Percentiles rank a stretch among this genome's conserved stretches.
Evolutionary conservation across 2,888 invertebrate species (phyloP).

Genomic region (Marasmarcha lunaedactyla): DNA sequence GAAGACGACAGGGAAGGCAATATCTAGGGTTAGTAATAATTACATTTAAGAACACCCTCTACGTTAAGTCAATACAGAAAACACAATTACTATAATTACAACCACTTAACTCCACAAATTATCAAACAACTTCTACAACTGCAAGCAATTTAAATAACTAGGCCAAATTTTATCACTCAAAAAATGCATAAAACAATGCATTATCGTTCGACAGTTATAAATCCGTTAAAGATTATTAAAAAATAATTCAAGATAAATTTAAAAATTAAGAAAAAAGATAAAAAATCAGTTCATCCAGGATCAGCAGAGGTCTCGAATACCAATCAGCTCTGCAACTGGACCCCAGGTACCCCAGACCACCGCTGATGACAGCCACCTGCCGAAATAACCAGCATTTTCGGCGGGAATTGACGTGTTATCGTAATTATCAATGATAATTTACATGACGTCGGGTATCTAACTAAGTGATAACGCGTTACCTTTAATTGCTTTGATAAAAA

Average conservation of each 20-base stretch:
- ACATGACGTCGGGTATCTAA: constrained; percentile 17
- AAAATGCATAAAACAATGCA: constrained; percentile 3
- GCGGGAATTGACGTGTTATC: constrained; percentile 37
- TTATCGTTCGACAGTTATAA: no score
- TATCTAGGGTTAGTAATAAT: no score
- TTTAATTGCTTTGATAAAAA: constrained; percentile 1
- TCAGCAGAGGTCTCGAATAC: constrained; percentile 73
- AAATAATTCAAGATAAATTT: constrained; percentile 48
- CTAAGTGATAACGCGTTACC: constrained; percentile 10
- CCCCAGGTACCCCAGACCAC: constrained; percentile 64
- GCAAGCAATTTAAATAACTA: no score
- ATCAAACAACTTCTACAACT: no score
- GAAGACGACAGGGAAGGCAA: no score
- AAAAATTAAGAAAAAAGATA: constrained; percentile 65
- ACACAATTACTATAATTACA: no score
- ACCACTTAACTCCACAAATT: no score
- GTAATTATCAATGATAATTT: constrained; percentile 42
- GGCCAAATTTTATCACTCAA: background rate
- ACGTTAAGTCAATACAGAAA: no score
- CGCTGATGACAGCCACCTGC: constrained; percentile 49
- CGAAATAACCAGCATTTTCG: constrained; percentile 39
- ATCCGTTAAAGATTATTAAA: no score
- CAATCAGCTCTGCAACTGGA: constrained; percentile 47
- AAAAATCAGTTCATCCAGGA: constrained; percentile 49
- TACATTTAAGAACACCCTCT: no score